Evolutionary conservation across 1,140 invertebrate species (phyloP).

Genomic region (Pentalonia nigronervosa): DNA sequence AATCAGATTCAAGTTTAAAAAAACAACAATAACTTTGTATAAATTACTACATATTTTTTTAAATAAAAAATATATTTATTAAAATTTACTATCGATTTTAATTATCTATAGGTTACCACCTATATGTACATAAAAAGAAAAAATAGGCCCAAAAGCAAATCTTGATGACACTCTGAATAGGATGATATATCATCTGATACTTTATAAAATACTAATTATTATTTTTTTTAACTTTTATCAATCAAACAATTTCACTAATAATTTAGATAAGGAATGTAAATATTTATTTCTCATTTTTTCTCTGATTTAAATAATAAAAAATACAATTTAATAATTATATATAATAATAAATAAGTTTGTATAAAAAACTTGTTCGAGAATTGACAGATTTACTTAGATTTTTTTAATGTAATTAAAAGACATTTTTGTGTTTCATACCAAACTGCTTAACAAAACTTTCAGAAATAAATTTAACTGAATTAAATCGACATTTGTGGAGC

Average conservation of each 20-base stretch:
- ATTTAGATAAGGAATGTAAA: neutral
- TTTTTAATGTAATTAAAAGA: slow-evolving; percentile 7
- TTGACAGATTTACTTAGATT: neutral
- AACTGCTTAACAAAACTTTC: neutral
- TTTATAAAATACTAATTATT: neutral
- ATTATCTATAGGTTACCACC: neutral
- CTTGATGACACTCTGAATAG: neutral
- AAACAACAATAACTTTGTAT: neutral
- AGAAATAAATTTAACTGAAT: slow-evolving; percentile 36
- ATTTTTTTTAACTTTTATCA: neutral
- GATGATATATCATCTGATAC: neutral
- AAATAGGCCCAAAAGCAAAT: neutral
- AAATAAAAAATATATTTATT: neutral
- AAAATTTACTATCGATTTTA: neutral
- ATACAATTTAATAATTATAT: neutral
- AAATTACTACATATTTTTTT: neutral
- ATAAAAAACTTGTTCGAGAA: neutral
- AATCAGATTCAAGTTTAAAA: neutral
- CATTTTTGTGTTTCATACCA: neutral
- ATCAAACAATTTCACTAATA: neutral
- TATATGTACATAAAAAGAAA: neutral
- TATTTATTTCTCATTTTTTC: neutral
- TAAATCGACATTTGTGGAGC: neutral
- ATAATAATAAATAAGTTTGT: slow-evolving; percentile 6
- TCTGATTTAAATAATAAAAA: neutral